Conservation (phyloP, 2,888 invertebrate species). For the Perithous albicinctus region DNA sequence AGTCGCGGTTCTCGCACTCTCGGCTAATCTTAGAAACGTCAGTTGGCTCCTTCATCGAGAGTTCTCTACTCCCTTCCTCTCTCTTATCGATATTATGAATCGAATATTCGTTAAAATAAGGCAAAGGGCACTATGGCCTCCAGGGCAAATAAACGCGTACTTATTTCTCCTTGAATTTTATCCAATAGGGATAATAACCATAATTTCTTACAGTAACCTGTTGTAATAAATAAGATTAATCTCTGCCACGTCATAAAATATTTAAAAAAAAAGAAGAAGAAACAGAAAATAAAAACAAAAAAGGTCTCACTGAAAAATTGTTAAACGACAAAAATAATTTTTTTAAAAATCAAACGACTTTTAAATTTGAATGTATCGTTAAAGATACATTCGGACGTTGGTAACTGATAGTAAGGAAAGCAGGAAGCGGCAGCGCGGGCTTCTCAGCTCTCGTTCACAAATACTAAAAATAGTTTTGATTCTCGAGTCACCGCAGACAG, state of each 20-base stretch:
- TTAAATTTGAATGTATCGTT: background rate
- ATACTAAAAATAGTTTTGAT: conserved; percentile 50
- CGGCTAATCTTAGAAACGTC: conserved; percentile 75
- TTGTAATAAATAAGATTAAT: conserved; percentile 30
- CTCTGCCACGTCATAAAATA: background rate
- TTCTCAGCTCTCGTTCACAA: background rate
- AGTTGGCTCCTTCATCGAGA: conserved; percentile 57
- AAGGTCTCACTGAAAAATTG: background rate
- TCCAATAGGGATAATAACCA: conserved; percentile 5
- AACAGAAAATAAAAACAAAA: background rate
- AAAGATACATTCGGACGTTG: background rate
- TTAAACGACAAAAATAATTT: background rate
- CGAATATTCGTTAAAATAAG: conserved; percentile 48
- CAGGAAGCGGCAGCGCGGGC: conserved; percentile 40
- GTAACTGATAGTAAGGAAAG: background rate
- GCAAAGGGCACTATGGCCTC: conserved; percentile 24
- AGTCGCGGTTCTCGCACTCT: conserved; percentile 69
- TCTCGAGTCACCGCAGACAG: conserved; percentile 23
- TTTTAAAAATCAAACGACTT: background rate
- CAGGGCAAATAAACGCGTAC: conserved; percentile 19
- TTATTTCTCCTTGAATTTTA: conserved; percentile 28
- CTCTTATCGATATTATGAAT: conserved; percentile 64
- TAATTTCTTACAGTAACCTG: too few relatives aligned
- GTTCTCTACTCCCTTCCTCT: conserved; percentile 37
- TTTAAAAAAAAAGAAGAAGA: background rate